Evolutionary conservation across 2,113 vertebrate genomes (phyloP).

Genomic region (Elephas maximus): DNA sequence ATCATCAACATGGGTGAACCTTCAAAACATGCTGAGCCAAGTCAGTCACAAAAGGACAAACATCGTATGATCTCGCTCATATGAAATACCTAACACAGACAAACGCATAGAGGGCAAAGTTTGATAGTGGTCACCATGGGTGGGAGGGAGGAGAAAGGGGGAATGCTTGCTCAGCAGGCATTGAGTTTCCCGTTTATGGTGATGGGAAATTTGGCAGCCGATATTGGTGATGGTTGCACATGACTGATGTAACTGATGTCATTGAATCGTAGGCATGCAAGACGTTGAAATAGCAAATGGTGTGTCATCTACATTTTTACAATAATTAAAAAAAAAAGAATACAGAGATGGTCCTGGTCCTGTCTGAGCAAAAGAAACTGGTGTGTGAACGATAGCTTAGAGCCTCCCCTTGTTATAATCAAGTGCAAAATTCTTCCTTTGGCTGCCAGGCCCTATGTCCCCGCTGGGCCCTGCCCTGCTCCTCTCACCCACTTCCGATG

Average conservation of each 20-base stretch:
- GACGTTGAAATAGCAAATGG: background rate
- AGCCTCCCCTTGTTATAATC: background rate
- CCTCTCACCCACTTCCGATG: background rate
- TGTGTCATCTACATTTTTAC: background rate
- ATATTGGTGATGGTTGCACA: background rate
- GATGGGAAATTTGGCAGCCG: background rate
- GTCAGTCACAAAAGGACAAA: background rate
- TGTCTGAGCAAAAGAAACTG: conserved; percentile 24
- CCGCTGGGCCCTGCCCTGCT: background rate
- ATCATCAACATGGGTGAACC: background rate
- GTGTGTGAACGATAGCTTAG: background rate
- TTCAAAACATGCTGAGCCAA: background rate
- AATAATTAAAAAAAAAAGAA: background rate
- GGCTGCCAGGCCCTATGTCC: background rate
- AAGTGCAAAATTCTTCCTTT: background rate
- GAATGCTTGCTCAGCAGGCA: background rate
- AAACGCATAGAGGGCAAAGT: too few relatives aligned
- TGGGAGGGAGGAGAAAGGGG: background rate
- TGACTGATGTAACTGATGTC: background rate
- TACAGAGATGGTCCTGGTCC: background rate
- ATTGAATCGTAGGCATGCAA: background rate
- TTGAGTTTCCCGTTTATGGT: background rate
- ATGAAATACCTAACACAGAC: too few relatives aligned
- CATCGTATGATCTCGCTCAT: background rate
- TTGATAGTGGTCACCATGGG: too few relatives aligned